phyloP scores from a whole-genome alignment of 1,140 invertebrate genomes.

The Platorchestia sp. region DNA sequence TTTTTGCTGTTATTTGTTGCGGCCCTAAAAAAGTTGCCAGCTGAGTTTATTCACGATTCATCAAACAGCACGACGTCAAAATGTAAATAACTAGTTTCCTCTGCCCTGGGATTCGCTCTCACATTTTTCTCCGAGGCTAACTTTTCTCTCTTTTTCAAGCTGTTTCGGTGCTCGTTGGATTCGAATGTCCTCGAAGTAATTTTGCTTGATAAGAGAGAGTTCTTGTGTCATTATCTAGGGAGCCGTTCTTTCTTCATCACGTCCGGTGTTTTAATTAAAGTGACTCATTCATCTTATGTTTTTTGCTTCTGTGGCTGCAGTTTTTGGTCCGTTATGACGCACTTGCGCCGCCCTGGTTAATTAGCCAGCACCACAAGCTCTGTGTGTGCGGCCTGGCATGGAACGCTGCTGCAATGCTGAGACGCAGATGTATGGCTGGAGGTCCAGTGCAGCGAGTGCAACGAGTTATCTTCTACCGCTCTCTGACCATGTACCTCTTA shows the following conservation, averaged over 20 bases:
- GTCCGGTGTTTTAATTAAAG: constrained; percentile 35
- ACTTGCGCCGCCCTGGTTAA: background rate
- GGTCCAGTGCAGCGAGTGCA: background rate
- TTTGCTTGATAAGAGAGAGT: constrained; percentile 25
- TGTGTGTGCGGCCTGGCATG: background rate
- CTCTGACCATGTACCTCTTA: background rate
- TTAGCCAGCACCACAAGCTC: background rate
- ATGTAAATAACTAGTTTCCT: too few relatives aligned
- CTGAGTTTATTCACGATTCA: background rate
- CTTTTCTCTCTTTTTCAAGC: background rate
- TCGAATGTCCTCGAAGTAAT: background rate
- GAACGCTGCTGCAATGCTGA: background rate
- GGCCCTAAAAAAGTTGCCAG: background rate
- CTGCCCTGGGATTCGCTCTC: too few relatives aligned
- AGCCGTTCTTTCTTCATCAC: constrained; percentile 24
- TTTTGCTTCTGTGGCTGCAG: background rate
- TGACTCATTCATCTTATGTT: constrained; percentile 21
- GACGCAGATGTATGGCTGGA: background rate
- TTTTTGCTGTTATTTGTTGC: background rate
- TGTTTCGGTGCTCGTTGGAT: background rate
- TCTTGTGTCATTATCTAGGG: background rate
- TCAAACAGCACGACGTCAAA: background rate
- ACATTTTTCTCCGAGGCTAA: background rate
- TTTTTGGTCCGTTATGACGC: constrained; percentile 21
- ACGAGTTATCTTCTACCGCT: background rate